These are phyloP conservation scores for Bubo scandiacus DNA, from an alignment of 2,113 vertebrate genomes.

Conservation along the genomic window DNA sequence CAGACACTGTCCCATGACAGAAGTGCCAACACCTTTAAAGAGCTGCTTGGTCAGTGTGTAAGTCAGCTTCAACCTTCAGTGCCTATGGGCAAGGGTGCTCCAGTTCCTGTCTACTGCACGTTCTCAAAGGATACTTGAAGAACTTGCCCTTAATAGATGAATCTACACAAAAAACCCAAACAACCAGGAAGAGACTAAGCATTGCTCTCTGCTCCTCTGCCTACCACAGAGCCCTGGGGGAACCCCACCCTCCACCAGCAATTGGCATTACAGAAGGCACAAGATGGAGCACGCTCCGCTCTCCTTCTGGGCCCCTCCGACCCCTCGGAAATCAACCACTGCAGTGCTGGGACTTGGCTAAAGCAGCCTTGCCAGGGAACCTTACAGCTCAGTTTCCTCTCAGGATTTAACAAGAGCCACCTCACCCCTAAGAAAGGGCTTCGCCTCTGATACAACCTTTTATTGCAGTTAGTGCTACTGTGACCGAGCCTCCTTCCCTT, in stretches of 20 bases:
- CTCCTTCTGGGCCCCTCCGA: not conserved
- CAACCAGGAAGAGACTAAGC: not conserved
- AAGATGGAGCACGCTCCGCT: not conserved
- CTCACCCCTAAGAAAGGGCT: not conserved
- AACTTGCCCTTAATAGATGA: not conserved
- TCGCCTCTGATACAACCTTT: not conserved
- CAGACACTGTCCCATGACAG: not conserved
- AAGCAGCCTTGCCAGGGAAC: not conserved
- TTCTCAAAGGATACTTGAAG: not conserved
- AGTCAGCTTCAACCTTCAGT: not conserved
- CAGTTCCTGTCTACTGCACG: not conserved
- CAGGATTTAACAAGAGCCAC: not conserved
- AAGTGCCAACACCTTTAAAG: not conserved
- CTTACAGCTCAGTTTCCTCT: not conserved
- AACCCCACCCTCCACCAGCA: not conserved
- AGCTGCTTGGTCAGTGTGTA: not conserved
- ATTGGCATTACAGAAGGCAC: not conserved
- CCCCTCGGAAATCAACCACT: not conserved
- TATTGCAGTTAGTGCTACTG: not conserved
- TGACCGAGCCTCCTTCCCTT: not conserved
- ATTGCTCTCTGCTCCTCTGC: not conserved
- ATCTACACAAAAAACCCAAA: not conserved
- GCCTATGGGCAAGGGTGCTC: not conserved
- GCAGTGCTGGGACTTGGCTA: not conserved
- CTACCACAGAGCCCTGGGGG: not conserved